phyloP scores from a whole-genome alignment of 23 tunicate genomes.

The Halocynthia aurantium region DNA sequence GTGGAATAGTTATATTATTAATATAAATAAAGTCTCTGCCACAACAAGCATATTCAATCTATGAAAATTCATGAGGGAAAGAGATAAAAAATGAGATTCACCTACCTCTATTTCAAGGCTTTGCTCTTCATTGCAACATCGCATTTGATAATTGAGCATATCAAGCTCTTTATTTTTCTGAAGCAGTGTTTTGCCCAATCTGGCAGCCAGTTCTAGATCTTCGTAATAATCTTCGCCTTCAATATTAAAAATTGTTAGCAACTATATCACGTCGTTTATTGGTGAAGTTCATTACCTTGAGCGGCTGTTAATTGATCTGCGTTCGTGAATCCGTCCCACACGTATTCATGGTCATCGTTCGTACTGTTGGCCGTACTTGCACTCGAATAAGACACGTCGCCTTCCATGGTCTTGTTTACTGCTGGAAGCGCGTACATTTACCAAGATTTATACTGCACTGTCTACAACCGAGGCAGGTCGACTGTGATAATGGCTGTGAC shows the following conservation, averaged over 20 bases:
- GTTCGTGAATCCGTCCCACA: constrained; percentile 21
- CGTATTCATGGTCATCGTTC: constrained; percentile 20
- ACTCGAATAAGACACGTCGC: constrained; percentile 1
- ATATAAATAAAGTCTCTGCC: too few species aligned
- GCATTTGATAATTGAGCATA: constrained; percentile 16
- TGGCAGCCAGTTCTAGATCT: constrained; percentile 12
- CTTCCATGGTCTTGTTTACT: constrained; percentile 6
- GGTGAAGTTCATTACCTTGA: constrained; percentile 5
- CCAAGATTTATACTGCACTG: too few species aligned
- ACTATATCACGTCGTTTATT: background rate
- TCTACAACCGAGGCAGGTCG: too few species aligned
- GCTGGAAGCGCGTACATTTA: too few species aligned
- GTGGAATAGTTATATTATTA: too few species aligned
- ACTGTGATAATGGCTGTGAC: too few species aligned
- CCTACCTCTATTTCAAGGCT: constrained; percentile 21
- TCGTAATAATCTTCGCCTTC: constrained; percentile 13
- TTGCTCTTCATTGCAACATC: constrained; percentile 32
- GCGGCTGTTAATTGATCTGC: constrained; percentile 8
- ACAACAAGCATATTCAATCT: background rate
- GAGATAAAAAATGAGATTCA: background rate
- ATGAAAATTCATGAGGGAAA: background rate
- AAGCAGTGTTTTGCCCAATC: constrained; percentile 12
- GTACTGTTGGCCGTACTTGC: background rate
- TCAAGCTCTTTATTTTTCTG: constrained; percentile 10
- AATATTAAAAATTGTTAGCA: background rate